Conservation (phyloP, 2,888 invertebrate species). For the Neoscelio sp. region DNA sequence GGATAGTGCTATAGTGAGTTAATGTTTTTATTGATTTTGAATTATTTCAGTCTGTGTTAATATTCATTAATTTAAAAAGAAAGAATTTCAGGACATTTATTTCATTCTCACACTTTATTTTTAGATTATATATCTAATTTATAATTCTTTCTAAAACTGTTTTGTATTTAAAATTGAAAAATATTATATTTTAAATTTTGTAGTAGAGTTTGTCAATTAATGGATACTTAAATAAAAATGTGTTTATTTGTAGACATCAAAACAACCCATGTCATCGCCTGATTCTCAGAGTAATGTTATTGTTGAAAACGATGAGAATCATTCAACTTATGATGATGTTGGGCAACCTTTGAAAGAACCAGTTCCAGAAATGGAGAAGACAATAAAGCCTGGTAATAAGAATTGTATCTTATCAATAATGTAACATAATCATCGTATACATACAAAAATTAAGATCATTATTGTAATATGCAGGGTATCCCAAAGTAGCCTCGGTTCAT, state of each 20-base stretch:
- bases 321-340: slow-evolving; percentile 71
- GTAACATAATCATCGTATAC: no score
- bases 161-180: slow-evolving; percentile 9
- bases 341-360: slow-evolving; percentile 81
- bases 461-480: no score
- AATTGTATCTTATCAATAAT: no score
- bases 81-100: no score
- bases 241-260: slow-evolving; percentile 46
- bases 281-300: slow-evolving; percentile 70
- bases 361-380: slow-evolving; percentile 85
- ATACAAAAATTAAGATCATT: no score
- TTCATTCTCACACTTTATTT: no score
- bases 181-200: slow-evolving; percentile 11
- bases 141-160: slow-evolving; percentile 1
- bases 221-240: not conserved
- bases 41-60: no score
- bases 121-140: slow-evolving; percentile 16
- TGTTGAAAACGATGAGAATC: slow-evolving; percentile 69
- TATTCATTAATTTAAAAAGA: no score
- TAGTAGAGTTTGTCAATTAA: no score
- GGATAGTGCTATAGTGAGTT: slow-evolving; percentile 69
- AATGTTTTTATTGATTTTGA: not conserved
- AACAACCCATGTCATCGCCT: slow-evolving; percentile 51
- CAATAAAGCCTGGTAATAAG: slow-evolving; percentile 85
- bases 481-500: no score